Conservation (phyloP, 2,113 vertebrate species). For the Limanda limanda region DNA sequence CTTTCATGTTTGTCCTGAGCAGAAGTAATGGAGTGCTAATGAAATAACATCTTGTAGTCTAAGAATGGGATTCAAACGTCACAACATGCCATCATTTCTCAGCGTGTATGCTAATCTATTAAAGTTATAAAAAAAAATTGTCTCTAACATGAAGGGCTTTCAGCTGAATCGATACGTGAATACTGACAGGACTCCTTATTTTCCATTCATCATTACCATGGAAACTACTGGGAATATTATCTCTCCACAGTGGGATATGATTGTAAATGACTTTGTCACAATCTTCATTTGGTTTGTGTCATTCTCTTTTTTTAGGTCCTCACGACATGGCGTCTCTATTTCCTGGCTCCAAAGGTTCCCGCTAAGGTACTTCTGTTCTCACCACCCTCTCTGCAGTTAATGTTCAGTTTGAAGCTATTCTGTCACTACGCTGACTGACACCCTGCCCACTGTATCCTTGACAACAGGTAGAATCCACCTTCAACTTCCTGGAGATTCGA, state of each 20-base stretch:
- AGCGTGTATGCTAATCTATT: constrained; percentile 35
- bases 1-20: constrained; percentile 23
- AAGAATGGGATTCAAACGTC: constrained; percentile 36
- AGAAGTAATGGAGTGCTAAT: constrained; percentile 37
- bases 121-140: constrained; percentile 21
- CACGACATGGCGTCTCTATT: constrained; percentile 86
- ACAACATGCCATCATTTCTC: constrained; percentile 26
- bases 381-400: background rate
- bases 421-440: background rate
- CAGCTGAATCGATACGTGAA: constrained; percentile 58
- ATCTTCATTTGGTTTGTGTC: constrained; percentile 32
- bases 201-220: constrained; percentile 54
- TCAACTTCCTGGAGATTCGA: constrained; percentile 83
- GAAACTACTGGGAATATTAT: constrained; percentile 54
- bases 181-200: constrained; percentile 30
- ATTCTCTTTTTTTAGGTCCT: constrained; percentile 69
- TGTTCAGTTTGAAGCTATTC: constrained; percentile 2
- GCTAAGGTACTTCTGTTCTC: constrained; percentile 79
- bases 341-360: constrained; percentile 85
- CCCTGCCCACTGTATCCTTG: constrained; percentile 14
- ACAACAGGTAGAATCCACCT: constrained; percentile 77
- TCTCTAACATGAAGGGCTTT: background rate
- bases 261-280: constrained; percentile 46
- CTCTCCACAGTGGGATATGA: constrained; percentile 19
- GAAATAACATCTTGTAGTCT: constrained; percentile 16